Conservation (phyloP, 1,140 invertebrate genomes). For the Hormaphis cornu region DNA sequence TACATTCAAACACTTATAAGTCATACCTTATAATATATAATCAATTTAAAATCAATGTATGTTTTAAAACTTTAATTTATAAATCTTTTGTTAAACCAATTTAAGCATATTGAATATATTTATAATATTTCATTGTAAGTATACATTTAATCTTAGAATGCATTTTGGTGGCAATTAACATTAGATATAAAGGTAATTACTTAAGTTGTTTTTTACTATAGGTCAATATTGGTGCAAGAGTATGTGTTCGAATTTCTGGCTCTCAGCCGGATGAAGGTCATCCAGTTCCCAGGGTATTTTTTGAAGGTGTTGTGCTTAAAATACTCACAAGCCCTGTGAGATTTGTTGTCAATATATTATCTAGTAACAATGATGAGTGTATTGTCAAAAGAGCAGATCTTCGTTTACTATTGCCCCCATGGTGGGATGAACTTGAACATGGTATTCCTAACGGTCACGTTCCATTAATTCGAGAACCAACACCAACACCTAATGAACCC, state of each 20-base stretch:
- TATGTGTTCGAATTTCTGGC: constrained; percentile 50
- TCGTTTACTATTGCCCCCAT: constrained; percentile 81
- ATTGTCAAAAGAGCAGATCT: constrained; percentile 76
- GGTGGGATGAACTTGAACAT: constrained; percentile 88
- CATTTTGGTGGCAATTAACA: too few species aligned
- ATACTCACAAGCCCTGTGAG: constrained; percentile 57
- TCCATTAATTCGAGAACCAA: constrained; percentile 16
- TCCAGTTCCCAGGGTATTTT: constrained; percentile 55
- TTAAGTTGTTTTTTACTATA: neutral
- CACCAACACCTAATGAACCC: constrained; percentile 14
- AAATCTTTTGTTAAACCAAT: too few species aligned
- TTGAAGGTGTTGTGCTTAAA: constrained; percentile 71
- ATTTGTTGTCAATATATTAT: constrained; percentile 65
- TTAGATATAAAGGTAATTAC: too few species aligned
- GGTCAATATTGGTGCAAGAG: constrained; percentile 51
- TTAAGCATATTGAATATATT: too few species aligned
- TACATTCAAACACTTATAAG: too few species aligned
- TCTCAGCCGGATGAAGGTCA: constrained; percentile 43
- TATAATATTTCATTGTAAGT: too few species aligned
- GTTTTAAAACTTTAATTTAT: too few species aligned
- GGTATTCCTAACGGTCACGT: constrained; percentile 39
- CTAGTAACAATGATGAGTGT: constrained; percentile 44
- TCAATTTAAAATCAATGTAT: too few species aligned
- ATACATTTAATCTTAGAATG: too few species aligned
- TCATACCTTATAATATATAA: too few species aligned